These are phyloP conservation scores for Fukomys damarensis DNA, from an alignment of 2,113 vertebrate genomes.

Conservation along the genomic window DNA sequence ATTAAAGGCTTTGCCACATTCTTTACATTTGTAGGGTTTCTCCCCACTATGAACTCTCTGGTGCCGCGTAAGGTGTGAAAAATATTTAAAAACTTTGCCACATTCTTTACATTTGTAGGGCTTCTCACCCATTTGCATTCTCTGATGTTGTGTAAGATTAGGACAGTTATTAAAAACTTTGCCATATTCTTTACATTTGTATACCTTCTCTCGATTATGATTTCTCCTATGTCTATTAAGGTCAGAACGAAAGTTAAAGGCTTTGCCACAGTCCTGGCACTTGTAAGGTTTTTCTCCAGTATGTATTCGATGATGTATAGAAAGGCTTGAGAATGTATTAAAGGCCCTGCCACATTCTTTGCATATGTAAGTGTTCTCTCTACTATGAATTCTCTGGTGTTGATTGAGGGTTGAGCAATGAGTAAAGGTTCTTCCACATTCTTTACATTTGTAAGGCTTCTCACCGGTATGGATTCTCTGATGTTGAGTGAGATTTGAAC, in stretches of 20 bases:
- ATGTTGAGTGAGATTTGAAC: not conserved
- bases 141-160: not conserved
- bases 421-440: not conserved
- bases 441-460: not conserved
- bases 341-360: not conserved
- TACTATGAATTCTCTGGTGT: not conserved
- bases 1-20: not conserved
- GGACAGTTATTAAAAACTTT: not conserved
- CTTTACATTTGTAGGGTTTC: not conserved
- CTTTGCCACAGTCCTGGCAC: not conserved
- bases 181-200: not conserved
- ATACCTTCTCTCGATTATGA: not conserved
- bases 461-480: not conserved
- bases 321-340: not conserved
- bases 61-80: not conserved
- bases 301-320: not conserved
- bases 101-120: not conserved
- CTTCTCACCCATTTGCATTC: not conserved
- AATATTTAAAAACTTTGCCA: not conserved
- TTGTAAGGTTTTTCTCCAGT: not conserved
- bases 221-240: not conserved
- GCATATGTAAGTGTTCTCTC: not conserved
- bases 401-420: not conserved
- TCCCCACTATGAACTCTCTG: not conserved
- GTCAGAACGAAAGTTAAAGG: not conserved